phyloP scores from a whole-genome alignment of 2,888 invertebrate species.

The Agrenia bidenticulata region DNA sequence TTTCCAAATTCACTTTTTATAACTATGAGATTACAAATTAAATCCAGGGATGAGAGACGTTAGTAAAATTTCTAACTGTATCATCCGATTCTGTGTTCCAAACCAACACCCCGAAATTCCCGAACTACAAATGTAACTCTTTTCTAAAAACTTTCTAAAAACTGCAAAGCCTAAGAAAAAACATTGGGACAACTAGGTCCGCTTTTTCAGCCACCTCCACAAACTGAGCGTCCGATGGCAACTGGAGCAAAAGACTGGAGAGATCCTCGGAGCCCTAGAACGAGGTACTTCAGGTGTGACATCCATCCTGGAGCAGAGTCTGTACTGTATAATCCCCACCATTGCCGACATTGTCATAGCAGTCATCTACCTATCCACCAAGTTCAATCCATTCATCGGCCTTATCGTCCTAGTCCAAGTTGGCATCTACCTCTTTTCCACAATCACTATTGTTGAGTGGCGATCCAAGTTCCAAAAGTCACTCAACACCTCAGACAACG shows the following conservation, averaged over 20 bases:
- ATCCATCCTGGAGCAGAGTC: conserved; percentile 59
- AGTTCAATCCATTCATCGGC: conserved; percentile 61
- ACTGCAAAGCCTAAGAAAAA: background rate
- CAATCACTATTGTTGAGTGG: conserved; percentile 61
- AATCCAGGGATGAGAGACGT: too few species aligned
- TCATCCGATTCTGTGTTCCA: too few species aligned
- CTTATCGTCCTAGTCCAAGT: conserved; percentile 61
- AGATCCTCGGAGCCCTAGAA: conserved; percentile 62
- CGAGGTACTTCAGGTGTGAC: conserved; percentile 61
- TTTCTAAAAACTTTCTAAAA: too few species aligned
- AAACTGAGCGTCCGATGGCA: conserved; percentile 62
- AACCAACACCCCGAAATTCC: too few species aligned
- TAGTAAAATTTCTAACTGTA: too few species aligned
- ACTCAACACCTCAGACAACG: conserved; percentile 60
- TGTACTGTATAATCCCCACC: conserved; percentile 62
- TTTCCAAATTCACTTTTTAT: too few species aligned
- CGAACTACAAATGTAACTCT: too few species aligned
- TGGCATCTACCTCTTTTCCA: conserved; percentile 57
- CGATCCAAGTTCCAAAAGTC: conserved; percentile 59
- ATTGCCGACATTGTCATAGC: conserved; percentile 62
- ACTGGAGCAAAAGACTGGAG: conserved; percentile 61
- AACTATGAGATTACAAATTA: too few species aligned
- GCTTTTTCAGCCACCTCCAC: conserved; percentile 59
- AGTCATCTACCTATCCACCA: conserved; percentile 60
- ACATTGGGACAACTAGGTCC: conserved; percentile 51